phyloP scores from a whole-genome alignment of 2,888 invertebrate genomes.

The Sarcophaga carnaria region DNA sequence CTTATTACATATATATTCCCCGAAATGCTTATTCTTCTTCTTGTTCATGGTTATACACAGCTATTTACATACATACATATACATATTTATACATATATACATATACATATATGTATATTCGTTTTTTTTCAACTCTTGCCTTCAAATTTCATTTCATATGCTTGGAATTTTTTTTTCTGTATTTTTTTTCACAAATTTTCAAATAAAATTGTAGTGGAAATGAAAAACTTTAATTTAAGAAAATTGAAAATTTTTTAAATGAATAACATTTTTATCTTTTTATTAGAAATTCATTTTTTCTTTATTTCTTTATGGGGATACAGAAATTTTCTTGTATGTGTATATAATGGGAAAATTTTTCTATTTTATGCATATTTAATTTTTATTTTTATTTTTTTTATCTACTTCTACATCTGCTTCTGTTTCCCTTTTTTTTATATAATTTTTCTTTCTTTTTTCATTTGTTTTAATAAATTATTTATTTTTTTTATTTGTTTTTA shows the following conservation, averaged over 20 bases:
- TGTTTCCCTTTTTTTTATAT: background rate
- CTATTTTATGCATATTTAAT: constrained; percentile 27
- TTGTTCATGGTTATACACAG: constrained; percentile 68
- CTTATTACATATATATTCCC: constrained; percentile 64
- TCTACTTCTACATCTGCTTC: background rate
- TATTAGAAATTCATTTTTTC: background rate
- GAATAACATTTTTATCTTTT: constrained; percentile 5
- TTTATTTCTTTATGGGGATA: constrained; percentile 61
- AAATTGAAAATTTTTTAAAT: background rate
- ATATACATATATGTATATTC: no score
- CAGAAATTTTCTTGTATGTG: constrained; percentile 53
- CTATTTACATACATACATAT: constrained; percentile 54
- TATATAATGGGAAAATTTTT: background rate
- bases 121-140: constrained; percentile 27
- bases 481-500: constrained; percentile 7
- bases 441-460: constrained; percentile 2
- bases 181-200: background rate
- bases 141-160: constrained; percentile 22
- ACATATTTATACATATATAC: background rate
- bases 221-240: background rate
- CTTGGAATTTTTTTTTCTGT: constrained; percentile 20
- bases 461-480: constrained; percentile 1
- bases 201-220: background rate
- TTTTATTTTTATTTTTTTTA: background rate
- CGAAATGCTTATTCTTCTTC: constrained; percentile 63